Base-by-base conservation (phyloP, 2,797 vertebrate species). In the Dipus sagitta region DNA sequence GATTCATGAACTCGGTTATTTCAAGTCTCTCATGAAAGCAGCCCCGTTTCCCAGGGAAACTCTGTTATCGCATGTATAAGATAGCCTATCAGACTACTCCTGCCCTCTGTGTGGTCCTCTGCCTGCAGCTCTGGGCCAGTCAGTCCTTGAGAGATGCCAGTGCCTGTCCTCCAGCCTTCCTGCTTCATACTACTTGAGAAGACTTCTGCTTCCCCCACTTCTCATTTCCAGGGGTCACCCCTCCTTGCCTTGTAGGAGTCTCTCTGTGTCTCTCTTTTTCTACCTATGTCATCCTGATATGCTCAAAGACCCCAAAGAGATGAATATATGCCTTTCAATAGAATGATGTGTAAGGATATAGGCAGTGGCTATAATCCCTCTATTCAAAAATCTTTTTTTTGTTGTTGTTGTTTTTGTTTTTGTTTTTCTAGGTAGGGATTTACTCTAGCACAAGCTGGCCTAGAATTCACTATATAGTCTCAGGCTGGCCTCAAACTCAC, bases 21-120 rank as follows among this genome's bases (percentile, higher is more conserved):
- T 95, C 42, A 85, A 88, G 58, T 81, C 77, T 76, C 72, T 90
- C 11, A 65, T 26, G 64, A 70, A 96, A 91, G 86, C 77, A 79
- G 64, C 62, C 75, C 65, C 85, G 18, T 75, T 65, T 88, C 47
- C 60, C 79, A 60, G 15, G 34, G 84, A 72, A 91, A 92, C 18
- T 75, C 64, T 2, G 2, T 28, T 68, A 64, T 75, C 78, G 81
- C 2, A 58, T 12, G 20, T 68, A 60, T 47, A 86, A 92, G 84
- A 32, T 15, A 42, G 26, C 75, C 76, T 58, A 64, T 62, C 89
- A 79, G 86, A 79, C 65, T n/a, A 4, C 34, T n/a, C 54, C 42
- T 34, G 34, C 11, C 11, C 30, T 47, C 15, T 0, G 62, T 30
- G 52, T 58, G 34, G 14, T 52, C 30, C 70, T 77, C 58, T 26